Conservation (phyloP, 2,113 vertebrate genomes). For the Marmota monax region DNA sequence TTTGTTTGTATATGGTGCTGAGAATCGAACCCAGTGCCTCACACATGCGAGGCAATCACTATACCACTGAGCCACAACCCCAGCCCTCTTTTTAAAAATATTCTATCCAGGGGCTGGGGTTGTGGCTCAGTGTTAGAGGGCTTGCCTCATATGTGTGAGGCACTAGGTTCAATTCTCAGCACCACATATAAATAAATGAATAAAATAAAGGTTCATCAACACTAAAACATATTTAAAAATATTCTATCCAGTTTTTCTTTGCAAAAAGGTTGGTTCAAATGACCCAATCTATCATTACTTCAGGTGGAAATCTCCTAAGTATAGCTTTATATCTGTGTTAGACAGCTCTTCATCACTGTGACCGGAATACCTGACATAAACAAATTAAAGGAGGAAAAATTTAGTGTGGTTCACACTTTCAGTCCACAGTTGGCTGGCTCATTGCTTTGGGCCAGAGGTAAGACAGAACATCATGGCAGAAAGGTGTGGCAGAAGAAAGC, state of each 20-base stretch:
- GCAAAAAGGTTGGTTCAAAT: background rate
- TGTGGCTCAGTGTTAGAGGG: too few species aligned
- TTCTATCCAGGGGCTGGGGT: too few species aligned
- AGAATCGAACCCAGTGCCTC: too few species aligned
- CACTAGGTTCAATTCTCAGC: too few species aligned
- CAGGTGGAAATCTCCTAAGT: background rate
- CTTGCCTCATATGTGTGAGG: too few species aligned
- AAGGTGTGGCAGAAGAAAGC: background rate
- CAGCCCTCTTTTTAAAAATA: too few species aligned
- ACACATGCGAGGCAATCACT: too few species aligned
- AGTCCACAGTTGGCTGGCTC: background rate
- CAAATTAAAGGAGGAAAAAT: background rate
- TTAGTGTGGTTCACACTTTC: background rate
- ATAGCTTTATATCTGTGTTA: background rate
- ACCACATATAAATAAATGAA: too few species aligned
- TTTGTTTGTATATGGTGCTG: too few species aligned
- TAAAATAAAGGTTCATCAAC: too few species aligned
- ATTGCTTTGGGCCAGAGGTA: background rate
- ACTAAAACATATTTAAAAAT: background rate
- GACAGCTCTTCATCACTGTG: background rate
- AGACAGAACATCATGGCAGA: background rate
- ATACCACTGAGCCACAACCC: too few species aligned
- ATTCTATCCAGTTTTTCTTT: conserved; percentile 9
- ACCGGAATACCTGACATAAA: background rate
- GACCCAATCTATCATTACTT: background rate